Evolutionary conservation across 2,797 vertebrate species (phyloP), one percentile per base, ranked within the genome.

Genomic region (Chromobotia macracanthus): DNA sequence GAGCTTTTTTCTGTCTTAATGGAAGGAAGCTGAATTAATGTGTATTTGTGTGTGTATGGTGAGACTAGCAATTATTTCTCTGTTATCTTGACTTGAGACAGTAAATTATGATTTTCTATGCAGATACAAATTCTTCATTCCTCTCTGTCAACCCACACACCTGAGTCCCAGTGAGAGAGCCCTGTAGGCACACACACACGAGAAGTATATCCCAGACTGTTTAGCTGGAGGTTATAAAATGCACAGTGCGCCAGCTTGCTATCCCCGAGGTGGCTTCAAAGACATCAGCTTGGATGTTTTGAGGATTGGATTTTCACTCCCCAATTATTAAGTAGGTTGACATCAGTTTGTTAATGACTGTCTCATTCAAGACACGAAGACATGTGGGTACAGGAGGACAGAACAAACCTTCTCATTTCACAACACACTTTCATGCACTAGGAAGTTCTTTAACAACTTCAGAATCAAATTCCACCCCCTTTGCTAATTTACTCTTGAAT

Each of bases 301-400:
- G 77, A 85, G 86, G 74, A 84, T 80, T 81, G 73, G 66, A 80
- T 80, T 80, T 84, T 82, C 71, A 77, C 80, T 81, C 87, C 80
- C 88, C 81, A 84, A 79, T 85, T 82, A 80, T 81, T 89, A 90
- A 91, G 86, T 91, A 87, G 85, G 86, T 90, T 90, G 90, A 72
- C 81, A 86, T 85, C 82, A 85, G 78, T 66, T 78, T 25, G 46
- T 66, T 84, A 81, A 79, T 84, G 75, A 76, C 51, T 66, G 21
- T 73, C 65, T 81, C 51, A 73, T 65, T 75, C 58, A 65, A 78
- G 77, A 70, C 70, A 64, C 28, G 69, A 69, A 55, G 58, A 72
- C 1, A 0, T 55, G 15, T 18, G 72, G 18, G 50, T 79, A 65
- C 69, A 72, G 25, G 13, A 48, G 50, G 68, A 79, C 77, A 48